Percentiles rank a stretch among this genome's conserved stretches.
These are phyloP conservation scores for Drosophila suboccidentalis DNA, from an alignment of 2,888 invertebrate species.

Conservation along the genomic window DNA sequence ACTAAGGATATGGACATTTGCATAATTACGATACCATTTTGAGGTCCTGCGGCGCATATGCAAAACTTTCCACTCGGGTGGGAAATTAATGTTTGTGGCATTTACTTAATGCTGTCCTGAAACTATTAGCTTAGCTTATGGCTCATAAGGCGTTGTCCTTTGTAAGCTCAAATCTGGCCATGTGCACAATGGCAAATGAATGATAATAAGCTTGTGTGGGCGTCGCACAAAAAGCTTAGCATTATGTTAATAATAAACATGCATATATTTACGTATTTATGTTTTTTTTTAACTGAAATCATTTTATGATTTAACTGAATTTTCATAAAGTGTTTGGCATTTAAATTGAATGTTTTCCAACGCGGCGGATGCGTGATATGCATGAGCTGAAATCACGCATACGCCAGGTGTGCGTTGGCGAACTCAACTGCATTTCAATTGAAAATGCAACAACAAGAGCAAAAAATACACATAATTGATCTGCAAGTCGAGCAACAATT, in stretches of 20 bases:
- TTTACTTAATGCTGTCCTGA: conserved; percentile 41
- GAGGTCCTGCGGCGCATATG: conserved; percentile 44
- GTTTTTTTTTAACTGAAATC: neutral
- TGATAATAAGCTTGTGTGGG: conserved; percentile 42
- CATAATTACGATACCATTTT: conserved; percentile 64
- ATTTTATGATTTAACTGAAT: conserved; percentile 8
- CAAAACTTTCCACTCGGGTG: conserved; percentile 34
- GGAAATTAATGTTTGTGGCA: conserved; percentile 62
- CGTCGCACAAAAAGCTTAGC: conserved; percentile 12
- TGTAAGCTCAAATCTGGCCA: conserved; percentile 49
- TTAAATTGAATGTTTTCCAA: neutral
- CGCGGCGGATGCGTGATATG: conserved; percentile 54
- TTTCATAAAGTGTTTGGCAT: neutral
- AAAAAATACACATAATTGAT: conserved; percentile 31
- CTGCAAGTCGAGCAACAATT: conserved; percentile 13
- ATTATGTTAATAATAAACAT: conserved; percentile 31
- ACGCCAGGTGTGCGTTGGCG: conserved; percentile 54
- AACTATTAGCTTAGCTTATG: conserved; percentile 57
- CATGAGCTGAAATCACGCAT: conserved; percentile 51
- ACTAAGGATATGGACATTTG: conserved; percentile 49
- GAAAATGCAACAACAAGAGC: neutral
- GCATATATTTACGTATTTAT: conserved; percentile 1
- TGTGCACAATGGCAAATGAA: conserved; percentile 30
- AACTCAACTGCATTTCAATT: conserved; percentile 25
- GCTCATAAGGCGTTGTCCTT: conserved; percentile 46